Evolutionary conservation across 30 jellyfish, hydroid and myxozoan species (phyloP).

Genomic region (Rhopilema esculentum): DNA sequence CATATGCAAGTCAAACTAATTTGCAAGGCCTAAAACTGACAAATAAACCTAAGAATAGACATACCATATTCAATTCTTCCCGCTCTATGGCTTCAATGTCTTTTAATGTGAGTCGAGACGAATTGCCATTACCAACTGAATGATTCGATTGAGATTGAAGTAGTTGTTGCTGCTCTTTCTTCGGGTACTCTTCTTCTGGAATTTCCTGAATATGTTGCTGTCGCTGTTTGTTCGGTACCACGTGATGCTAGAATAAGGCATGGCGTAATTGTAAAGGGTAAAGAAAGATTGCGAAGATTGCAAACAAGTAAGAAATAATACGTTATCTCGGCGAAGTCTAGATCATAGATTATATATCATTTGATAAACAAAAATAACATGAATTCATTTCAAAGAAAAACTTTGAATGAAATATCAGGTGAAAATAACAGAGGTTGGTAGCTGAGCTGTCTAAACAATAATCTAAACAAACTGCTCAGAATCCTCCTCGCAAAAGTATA

Average conservation of each 20-base stretch:
- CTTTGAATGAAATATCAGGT: too few species aligned
- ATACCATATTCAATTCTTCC: conserved; percentile 24
- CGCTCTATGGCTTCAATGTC: conserved; percentile 44
- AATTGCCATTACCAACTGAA: background rate
- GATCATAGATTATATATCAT: too few species aligned
- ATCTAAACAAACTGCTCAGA: too few species aligned
- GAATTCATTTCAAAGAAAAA: too few species aligned
- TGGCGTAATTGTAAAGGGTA: background rate
- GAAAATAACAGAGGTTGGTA: too few species aligned
- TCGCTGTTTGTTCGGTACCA: background rate
- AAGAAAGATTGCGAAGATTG: too few species aligned
- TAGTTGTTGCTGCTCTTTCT: conserved; percentile 4
- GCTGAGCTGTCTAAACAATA: too few species aligned
- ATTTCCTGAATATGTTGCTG: background rate
- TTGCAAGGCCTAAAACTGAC: background rate
- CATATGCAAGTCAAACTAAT: too few species aligned
- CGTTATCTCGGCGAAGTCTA: too few species aligned
- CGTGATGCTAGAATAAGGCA: background rate
- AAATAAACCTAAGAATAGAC: background rate
- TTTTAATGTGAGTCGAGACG: conserved; percentile 20
- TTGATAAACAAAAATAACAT: too few species aligned
- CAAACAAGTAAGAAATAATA: too few species aligned
- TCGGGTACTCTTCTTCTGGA: background rate
- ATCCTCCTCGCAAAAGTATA: too few species aligned
- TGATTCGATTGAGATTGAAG: background rate